Conservation (phyloP, 2,113 vertebrate genomes). For the Scolopax mira region DNA sequence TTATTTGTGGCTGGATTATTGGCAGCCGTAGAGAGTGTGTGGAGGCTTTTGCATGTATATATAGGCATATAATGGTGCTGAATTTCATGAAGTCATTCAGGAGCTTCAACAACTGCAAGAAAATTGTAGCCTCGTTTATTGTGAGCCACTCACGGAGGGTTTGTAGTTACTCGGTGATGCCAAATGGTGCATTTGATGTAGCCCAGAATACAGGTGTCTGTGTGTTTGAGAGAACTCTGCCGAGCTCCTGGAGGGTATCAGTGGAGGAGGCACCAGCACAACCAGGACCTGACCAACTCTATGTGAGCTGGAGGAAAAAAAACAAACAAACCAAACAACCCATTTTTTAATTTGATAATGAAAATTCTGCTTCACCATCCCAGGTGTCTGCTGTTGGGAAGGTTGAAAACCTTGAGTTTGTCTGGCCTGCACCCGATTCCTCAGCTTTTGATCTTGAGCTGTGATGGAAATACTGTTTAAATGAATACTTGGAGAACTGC, state of each 20-base stretch:
- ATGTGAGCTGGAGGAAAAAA: not conserved
- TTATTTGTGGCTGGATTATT: not conserved
- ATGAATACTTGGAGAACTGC: not conserved
- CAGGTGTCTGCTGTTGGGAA: not conserved
- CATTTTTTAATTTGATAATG: not conserved
- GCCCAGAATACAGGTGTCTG: not conserved
- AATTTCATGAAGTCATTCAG: not conserved
- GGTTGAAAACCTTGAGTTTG: not conserved
- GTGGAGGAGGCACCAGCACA: not conserved
- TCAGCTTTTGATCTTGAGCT: not conserved
- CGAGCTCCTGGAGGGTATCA: fast-evolving
- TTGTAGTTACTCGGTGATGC: not conserved
- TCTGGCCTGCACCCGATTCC: not conserved
- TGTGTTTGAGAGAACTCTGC: not conserved
- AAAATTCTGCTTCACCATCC: not conserved
- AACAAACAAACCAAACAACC: too few species aligned
- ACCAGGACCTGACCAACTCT: fast-evolving
- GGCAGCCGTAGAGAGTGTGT: not conserved
- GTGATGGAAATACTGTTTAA: not conserved
- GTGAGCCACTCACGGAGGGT: not conserved
- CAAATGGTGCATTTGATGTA: constrained; percentile 1
- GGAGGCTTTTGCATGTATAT: not conserved
- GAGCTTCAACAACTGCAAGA: not conserved
- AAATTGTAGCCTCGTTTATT: not conserved
- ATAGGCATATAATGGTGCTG: not conserved